A percentile compares a stretch with the other conserved stretches of the same genome.
Conservation (phyloP, 2,888 invertebrate genomes). For the Ichneumoninae sp. region DNA sequence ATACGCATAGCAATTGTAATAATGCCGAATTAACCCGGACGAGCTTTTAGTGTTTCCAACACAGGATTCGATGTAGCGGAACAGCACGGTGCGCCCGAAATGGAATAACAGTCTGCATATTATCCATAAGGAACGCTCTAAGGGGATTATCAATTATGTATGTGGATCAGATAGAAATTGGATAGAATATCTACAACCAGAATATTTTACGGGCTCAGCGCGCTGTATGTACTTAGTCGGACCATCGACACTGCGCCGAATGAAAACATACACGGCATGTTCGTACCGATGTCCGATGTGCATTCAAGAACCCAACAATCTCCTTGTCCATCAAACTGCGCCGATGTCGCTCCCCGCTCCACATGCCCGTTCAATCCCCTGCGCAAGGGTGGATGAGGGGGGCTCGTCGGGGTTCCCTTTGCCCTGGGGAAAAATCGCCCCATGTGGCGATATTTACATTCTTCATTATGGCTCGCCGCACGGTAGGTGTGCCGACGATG, state of each 20-base stretch:
- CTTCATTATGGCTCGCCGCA: conserved; percentile 66
- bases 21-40: conserved; percentile 11
- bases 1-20: conserved; percentile 14
- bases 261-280: conserved; percentile 23
- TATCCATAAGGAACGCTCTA: neutral
- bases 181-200: conserved; percentile 8
- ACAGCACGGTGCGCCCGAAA: neutral
- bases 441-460: conserved; percentile 68
- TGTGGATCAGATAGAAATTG: conserved; percentile 2
- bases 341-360: conserved; percentile 19
- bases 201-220: neutral
- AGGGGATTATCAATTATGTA: conserved; percentile 3
- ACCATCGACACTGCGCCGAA: neutral
- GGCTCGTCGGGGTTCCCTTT: conserved; percentile 25
- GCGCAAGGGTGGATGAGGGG: conserved; percentile 23
- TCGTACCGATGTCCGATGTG: conserved; percentile 29
- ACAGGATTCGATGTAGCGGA: neutral
- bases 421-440: conserved; percentile 35
- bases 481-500: conserved; percentile 14
- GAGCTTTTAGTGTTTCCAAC: conserved; percentile 7
- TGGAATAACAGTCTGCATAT: neutral
- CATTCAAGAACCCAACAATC: conserved; percentile 43
- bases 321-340: conserved; percentile 41
- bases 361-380: conserved; percentile 23
- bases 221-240: neutral